phyloP scores from a whole-genome alignment of 2,113 vertebrate genomes.

The Phylloscopus trochiloides region DNA sequence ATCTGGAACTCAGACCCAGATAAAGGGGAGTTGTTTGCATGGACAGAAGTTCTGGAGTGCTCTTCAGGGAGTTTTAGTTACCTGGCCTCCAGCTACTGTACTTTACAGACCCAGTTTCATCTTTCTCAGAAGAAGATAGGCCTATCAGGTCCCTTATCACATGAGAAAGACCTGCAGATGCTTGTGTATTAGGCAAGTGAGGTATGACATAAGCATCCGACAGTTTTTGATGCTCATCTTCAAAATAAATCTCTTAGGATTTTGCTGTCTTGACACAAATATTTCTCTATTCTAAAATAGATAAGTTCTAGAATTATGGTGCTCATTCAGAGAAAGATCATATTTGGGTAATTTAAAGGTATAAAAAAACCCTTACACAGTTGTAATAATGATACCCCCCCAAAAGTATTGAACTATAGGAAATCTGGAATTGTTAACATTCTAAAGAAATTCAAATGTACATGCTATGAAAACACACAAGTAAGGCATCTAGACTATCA shows the following conservation, averaged over 20 bases:
- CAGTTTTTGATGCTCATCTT: background rate
- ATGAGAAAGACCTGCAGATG: background rate
- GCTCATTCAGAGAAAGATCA: background rate
- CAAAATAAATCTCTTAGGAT: background rate
- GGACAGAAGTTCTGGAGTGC: fast-evolving
- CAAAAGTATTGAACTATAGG: background rate
- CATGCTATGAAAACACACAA: background rate
- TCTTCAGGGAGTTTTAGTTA: background rate
- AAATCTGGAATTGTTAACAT: background rate
- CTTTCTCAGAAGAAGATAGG: background rate
- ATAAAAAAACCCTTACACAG: background rate
- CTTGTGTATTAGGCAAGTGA: background rate
- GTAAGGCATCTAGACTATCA: background rate
- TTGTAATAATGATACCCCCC: background rate
- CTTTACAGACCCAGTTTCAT: background rate
- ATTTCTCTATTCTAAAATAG: background rate
- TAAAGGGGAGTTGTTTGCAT: background rate
- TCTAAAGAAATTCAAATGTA: background rate
- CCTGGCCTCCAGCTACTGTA: background rate
- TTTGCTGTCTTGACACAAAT: background rate
- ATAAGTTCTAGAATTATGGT: background rate
- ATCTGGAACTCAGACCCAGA: background rate
- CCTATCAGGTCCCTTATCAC: background rate
- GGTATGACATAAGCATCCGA: background rate
- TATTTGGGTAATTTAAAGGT: background rate